Evolutionary conservation across 2,888 invertebrate species (phyloP), one percentile per base, ranked within the genome.

Genomic region (Microctonus aethiopoides): DNA sequence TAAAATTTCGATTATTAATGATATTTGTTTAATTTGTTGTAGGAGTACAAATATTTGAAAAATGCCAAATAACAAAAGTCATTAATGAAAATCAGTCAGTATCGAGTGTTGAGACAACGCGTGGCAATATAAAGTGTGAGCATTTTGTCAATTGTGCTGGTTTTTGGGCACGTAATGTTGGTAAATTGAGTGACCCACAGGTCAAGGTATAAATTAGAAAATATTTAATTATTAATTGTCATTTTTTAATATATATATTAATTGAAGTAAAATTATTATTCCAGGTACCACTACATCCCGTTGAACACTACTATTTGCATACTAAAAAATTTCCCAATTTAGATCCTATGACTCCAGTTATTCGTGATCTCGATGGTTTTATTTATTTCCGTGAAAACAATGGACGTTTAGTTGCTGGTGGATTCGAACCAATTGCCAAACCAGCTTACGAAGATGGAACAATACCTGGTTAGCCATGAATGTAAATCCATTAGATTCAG

Each of bases 91-190:
- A 92, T 74, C 90, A 91, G 5, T 89, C 89, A 78, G 93, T 97
- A 0, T 88, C 90, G 16, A 91, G 91, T 3, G 93, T 96, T 9
- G 93, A 94, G 79, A 97, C 97, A 0, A 90, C 90, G 4, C 88
- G 89, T 1, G 97, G 97, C 0, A 87, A 89, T 10, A 91, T 97
- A 13, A 89, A 93, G 73, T 98, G 98, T 86, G 92, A 96, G 78
- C 94, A 92, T 86, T 98, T 99, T 87, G 95, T 99, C 34, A 99
- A 99, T 87, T 96, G 96, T 84, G 94, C 95, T 26, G 99, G 99
- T 9, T 95, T 97, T 88, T 98, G 97, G 97, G 95, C 97, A 0
- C 90, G 97, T 76, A 92, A 93, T 85, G 92, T 98, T 57, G 98
- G 97, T 7, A 94, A 95, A 82, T 86, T 94, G 73, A 94, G 96